phyloP scores from a whole-genome alignment of 1,140 invertebrate species.

The Drosophila sulfurigaster region DNA sequence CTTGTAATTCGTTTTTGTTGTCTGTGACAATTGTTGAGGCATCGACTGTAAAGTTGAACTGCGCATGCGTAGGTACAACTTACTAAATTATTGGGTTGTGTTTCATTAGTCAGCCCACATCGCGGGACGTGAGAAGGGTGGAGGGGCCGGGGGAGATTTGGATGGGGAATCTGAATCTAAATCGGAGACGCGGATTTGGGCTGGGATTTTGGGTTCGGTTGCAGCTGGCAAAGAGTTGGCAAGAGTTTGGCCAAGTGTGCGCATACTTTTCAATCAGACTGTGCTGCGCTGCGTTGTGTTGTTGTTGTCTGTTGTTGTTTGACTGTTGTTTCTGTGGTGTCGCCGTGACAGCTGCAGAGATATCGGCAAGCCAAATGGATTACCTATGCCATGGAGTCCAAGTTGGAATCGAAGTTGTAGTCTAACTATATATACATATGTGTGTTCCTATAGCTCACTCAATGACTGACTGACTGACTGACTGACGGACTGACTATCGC shows the following conservation, averaged over 20 bases:
- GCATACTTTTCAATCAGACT: constrained; percentile 71
- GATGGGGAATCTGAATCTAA: background rate
- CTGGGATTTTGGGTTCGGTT: constrained; percentile 26
- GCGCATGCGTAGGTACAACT: constrained; percentile 80
- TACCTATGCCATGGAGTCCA: constrained; percentile 50
- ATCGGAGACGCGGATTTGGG: background rate
- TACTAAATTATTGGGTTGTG: constrained; percentile 80
- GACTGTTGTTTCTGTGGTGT: constrained; percentile 28
- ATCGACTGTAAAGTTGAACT: constrained; percentile 60
- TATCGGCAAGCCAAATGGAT: constrained; percentile 81
- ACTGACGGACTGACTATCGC: constrained; percentile 31
- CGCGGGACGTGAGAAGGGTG: background rate
- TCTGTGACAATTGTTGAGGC: constrained; percentile 76
- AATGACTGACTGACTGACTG: constrained; percentile 5
- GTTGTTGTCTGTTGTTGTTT: background rate
- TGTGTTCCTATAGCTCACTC: background rate
- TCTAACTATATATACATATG: background rate
- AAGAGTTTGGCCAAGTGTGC: constrained; percentile 42
- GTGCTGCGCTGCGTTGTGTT: constrained; percentile 9
- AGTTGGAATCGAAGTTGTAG: background rate
- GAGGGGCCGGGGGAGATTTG: background rate
- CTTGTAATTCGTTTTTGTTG: constrained; percentile 39
- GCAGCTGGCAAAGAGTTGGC: constrained; percentile 54
- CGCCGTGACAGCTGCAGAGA: constrained; percentile 72
- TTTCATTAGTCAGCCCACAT: constrained; percentile 78